Base-by-base conservation (phyloP, 2,113 vertebrate species). In the Polyodon spathula region DNA sequence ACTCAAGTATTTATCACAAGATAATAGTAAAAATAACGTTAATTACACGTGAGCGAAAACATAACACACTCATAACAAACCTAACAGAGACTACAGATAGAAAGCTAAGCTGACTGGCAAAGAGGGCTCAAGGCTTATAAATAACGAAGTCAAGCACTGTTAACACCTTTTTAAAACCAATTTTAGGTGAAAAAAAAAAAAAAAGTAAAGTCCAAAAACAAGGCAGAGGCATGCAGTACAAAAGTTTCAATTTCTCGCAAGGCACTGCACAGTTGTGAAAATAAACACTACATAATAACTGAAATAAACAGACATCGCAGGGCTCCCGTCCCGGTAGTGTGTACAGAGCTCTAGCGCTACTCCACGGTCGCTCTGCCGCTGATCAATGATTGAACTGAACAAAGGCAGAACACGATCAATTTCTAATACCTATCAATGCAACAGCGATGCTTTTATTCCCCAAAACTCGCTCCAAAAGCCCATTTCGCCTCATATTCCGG, bases 341-440 rank as follows among this genome's bases (percentile, higher is more conserved):
- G 75, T 68, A 54, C 70, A 69, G 74, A 66, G 84, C 74, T 75
- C 77, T 76, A 78, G 79, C 78, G 86, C 78, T 75, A 74, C 84
- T 86, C 82, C 78, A 68, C 70, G 86, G 80, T 82, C 81, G 76
- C 74, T 80, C 83, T 76, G 72, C 79, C 81, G 86, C 88, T 83
- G 85, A 93, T 93, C 90, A 82, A 91, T 92, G 88, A 91, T 78
- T 86, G n/a, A 92, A 90, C 88, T 77, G 91, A 95, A 96, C 93
- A 96, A 95, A 97, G 92, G 90, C 90, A 85, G 83, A 81, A 83
- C 77, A 75, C 71, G 87, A 92, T 94, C 92, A 90, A 92, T 95
- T 90, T 80, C 89, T 92, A 86, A 92, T 93, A 90, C 88, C 85
- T 90, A 90, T 92, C 92, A 84, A 90, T 90, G 83, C 84, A 74